Base-by-base conservation (phyloP, 53 echinoderm and acorn worm species). In the Patiria pectinifera region DNA sequence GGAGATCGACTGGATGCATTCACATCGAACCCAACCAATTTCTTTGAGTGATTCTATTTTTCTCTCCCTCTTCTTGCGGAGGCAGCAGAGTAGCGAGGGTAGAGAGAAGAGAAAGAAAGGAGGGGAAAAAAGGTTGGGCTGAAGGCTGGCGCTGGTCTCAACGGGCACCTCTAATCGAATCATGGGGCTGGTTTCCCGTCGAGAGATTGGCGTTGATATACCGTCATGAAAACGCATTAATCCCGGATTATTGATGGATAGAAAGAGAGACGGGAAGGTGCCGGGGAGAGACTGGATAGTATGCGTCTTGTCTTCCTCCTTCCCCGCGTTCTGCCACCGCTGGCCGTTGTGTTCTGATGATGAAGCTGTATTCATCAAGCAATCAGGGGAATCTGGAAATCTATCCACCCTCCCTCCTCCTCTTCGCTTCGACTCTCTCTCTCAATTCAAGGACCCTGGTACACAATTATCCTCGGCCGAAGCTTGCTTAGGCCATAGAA, bases 181-280 rank as follows among this genome's bases (percentile, higher is more conserved):
- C 90, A 90, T 69, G 25, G 82, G 14, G n/a, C 80, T 9, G 84
- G 84, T 84, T 84, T 81, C 58, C 48, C 24, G 81, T 44, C 62
- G 63, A 45, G 93, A 93, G 80, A 88, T 87, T 88, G 88, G 83
- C 87, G 88, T 87, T 87, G 93, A 93, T 87, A 93, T 83, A 93
- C 71, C 87, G 83, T 88, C 88, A 95, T 95, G 95, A 93, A 91
- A 91, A 91, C 93, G 89, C 95, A 95, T 95, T 92, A 93, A 93
- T 95, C 95, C 89, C 85, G 77, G 85, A 93, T 95, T 91, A 95
- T 95, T 84, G 87, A 80, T 90, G 62, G 26, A 11, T 13, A 48
- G 4, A 59, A 48, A 72, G 14, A 59, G 43, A 78, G 16, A 19
- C 10, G 79, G 45, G 49, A 2, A 48, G 66, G 89, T 60, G 89